A percentile compares a stretch with the other conserved stretches of the same genome.
phyloP scores from a whole-genome alignment of 1,140 invertebrate species.

The Drosophila arawakana region DNA sequence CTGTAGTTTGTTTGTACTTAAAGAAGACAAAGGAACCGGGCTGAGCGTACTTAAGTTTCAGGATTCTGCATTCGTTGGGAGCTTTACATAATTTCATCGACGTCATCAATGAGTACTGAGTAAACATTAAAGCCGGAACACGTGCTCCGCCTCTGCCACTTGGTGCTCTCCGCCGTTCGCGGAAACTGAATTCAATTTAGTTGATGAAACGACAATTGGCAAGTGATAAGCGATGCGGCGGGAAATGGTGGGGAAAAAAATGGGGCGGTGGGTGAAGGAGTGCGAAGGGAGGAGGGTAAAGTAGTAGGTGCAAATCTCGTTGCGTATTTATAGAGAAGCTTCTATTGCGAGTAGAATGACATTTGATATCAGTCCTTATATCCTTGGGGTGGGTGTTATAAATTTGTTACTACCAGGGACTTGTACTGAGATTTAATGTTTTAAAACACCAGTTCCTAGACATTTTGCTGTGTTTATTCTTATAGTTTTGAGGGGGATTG shows the following conservation, averaged over 20 bases:
- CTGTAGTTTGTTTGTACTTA: too few species aligned
- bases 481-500: background rate
- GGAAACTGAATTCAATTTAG: constrained; percentile 72
- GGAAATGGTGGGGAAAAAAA: background rate
- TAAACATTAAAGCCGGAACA: constrained; percentile 24
- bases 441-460: too few species aligned
- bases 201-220: constrained; percentile 79
- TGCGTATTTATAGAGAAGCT: constrained; percentile 28
- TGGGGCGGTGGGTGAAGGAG: background rate
- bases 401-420: too few species aligned
- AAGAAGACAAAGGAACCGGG: background rate
- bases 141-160: background rate
- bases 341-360: background rate
- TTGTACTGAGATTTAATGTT: too few species aligned
- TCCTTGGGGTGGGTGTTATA: background rate
- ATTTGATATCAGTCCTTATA: background rate
- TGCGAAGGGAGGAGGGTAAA: background rate
- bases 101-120: constrained; percentile 12
- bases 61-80: background rate
- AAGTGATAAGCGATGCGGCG: constrained; percentile 14
- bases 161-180: constrained; percentile 6
- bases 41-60: background rate
- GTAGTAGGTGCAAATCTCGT: constrained; percentile 26
- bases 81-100: constrained; percentile 23
- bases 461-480: too few species aligned